Percentiles rank a stretch among this genome's conserved stretches.
Conservation (phyloP, 2,113 vertebrate species). For the Aplodontia rufa region DNA sequence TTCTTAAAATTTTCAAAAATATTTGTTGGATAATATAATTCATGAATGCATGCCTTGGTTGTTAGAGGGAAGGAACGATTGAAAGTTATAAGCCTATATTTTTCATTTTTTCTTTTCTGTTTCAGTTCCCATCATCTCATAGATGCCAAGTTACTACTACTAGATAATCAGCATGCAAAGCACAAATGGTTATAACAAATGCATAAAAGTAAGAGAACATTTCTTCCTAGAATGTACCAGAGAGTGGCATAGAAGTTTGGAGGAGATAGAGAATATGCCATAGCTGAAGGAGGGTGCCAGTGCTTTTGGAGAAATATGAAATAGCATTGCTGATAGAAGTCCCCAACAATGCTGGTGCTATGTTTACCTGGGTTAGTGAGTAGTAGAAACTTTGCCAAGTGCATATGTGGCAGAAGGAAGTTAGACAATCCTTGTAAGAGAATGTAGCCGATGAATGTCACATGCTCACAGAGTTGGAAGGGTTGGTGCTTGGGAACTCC, state of each 20-base stretch:
- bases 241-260: not conserved
- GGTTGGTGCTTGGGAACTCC: not conserved
- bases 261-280: not conserved
- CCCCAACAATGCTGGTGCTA: accelerated
- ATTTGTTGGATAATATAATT: not conserved
- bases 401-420: not conserved
- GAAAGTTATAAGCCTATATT: not conserved
- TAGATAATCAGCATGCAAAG: not conserved
- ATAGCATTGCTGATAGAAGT: not conserved
- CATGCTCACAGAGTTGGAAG: not conserved
- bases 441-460: not conserved
- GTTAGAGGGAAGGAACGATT: not conserved
- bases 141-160: not conserved
- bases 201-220: not conserved
- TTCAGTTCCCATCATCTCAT: not conserved
- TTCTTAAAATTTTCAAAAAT: not conserved
- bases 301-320: not conserved
- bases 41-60: not conserved
- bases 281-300: not conserved
- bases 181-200: not conserved
- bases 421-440: not conserved
- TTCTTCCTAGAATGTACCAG: not conserved
- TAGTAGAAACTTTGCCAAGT: not conserved
- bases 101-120: not conserved
- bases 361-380: not conserved